phyloP scores from a whole-genome alignment of 2,113 vertebrate species.

The Butorides virescens region DNA sequence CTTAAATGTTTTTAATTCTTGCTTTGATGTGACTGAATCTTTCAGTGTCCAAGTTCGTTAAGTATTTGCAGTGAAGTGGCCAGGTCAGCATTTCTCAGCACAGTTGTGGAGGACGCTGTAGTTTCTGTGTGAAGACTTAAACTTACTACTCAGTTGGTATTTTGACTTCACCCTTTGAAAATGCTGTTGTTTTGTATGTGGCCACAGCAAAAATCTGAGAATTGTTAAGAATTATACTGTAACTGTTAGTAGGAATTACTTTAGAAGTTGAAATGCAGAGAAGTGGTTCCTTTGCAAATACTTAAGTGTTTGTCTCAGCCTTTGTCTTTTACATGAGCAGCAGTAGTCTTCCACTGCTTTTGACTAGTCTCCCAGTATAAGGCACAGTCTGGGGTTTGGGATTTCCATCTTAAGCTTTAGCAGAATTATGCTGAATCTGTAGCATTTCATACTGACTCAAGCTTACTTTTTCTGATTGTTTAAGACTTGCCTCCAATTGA shows the following conservation, averaged over 20 bases:
- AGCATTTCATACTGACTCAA: not conserved
- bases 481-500: slow-evolving; percentile 86
- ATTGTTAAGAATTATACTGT: not conserved
- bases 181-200: not conserved
- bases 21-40: not conserved
- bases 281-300: not conserved
- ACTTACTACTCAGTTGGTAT: not conserved
- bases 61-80: not conserved
- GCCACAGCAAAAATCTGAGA: not conserved
- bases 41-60: not conserved
- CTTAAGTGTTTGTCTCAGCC: not conserved
- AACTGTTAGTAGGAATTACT: not conserved
- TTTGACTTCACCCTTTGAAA: not conserved
- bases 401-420: not conserved
- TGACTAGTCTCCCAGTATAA: not conserved
- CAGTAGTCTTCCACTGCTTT: not conserved
- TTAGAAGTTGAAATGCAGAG: not conserved
- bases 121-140: not conserved
- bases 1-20: not conserved
- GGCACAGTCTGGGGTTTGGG: not conserved
- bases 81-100: not conserved
- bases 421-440: not conserved
- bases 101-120: not conserved
- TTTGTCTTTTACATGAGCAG: not conserved
- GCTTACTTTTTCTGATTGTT: not conserved